These are phyloP conservation scores for Drosophila simulans DNA, from an alignment of 1,140 invertebrate species.

Conservation along the genomic window DNA sequence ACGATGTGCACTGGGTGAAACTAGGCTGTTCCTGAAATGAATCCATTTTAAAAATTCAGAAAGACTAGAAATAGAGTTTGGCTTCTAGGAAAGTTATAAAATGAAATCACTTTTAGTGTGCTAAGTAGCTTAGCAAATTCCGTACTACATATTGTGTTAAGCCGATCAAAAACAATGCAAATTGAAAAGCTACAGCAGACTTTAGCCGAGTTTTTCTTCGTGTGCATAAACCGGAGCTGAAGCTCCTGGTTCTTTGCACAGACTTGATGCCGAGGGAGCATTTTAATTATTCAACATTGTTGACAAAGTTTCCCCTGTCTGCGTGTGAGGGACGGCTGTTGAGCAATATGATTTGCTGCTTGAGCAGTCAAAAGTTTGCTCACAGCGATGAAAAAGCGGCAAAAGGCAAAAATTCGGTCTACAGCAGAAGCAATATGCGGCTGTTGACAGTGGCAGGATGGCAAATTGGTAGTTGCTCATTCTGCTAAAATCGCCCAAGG, in stretches of 20 bases:
- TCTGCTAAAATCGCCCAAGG: conserved; percentile 16
- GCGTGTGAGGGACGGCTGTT: conserved; percentile 16
- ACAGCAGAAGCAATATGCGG: conserved; percentile 7
- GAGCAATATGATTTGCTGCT: conserved; percentile 79
- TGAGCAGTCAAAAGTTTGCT: conserved; percentile 73
- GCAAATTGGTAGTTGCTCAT: conserved; percentile 21
- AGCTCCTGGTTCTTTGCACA: conserved; percentile 51
- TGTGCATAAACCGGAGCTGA: conserved; percentile 12
- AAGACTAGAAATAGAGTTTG: too few species aligned
- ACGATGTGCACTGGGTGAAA: conserved; percentile 14
- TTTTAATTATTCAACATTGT: conserved; percentile 84
- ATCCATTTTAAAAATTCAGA: not conserved
- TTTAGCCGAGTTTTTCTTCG: not conserved
- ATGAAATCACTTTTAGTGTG: too few species aligned
- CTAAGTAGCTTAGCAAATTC: too few species aligned
- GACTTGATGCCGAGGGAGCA: conserved; percentile 76
- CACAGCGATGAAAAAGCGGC: conserved; percentile 34
- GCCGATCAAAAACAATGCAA: too few species aligned
- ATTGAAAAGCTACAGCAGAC: not conserved
- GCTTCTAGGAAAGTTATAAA: not conserved
- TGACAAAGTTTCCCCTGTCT: conserved; percentile 78
- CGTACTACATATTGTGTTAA: too few species aligned
- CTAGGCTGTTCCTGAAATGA: not conserved
- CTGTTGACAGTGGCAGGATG: conserved; percentile 9
- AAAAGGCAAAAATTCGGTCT: conserved; percentile 25